Evolutionary conservation across 2,113 vertebrate species (phyloP).

Genomic region (Alosa alosa): DNA sequence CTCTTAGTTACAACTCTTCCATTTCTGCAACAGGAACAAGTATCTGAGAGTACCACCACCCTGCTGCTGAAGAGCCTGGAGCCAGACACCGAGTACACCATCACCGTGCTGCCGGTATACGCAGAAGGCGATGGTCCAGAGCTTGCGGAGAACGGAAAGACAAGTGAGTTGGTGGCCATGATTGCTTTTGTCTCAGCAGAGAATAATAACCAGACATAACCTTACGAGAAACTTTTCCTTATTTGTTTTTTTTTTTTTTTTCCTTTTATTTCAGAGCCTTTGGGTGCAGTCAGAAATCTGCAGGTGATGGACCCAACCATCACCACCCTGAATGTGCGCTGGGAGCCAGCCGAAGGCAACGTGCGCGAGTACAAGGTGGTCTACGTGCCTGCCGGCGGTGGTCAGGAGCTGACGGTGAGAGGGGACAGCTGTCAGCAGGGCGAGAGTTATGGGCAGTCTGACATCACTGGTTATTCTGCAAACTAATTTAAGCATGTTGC

Average conservation of each 20-base stretch:
- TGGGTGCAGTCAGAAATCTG: constrained; percentile 84
- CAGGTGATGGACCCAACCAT: constrained; percentile 90
- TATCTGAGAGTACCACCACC: constrained; percentile 90
- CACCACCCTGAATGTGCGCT: constrained; percentile 87
- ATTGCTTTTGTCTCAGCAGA: neutral
- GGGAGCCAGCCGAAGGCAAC: constrained; percentile 87
- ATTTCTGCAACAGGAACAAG: constrained; percentile 73
- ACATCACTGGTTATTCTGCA: neutral
- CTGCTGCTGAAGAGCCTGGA: constrained; percentile 81
- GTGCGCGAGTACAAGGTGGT: constrained; percentile 88
- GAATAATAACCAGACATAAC: neutral
- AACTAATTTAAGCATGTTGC: neutral
- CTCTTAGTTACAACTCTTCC: neutral
- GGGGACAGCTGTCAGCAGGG: constrained; percentile 47
- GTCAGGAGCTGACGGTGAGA: constrained; percentile 81
- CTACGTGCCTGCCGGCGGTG: constrained; percentile 77
- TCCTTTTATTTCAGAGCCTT: constrained; percentile 70
- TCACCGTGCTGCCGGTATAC: constrained; percentile 89
- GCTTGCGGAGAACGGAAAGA: constrained; percentile 79
- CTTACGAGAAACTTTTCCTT: neutral
- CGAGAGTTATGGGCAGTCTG: neutral
- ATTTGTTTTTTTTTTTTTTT: constrained; percentile 12
- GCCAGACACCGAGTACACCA: constrained; percentile 81
- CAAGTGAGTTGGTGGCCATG: constrained; percentile 76
- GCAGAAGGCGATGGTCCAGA: constrained; percentile 89